Percentiles rank a stretch among this genome's conserved stretches.
phyloP scores from a whole-genome alignment of 1,140 invertebrate genomes.

The Nylanderia fulva region DNA sequence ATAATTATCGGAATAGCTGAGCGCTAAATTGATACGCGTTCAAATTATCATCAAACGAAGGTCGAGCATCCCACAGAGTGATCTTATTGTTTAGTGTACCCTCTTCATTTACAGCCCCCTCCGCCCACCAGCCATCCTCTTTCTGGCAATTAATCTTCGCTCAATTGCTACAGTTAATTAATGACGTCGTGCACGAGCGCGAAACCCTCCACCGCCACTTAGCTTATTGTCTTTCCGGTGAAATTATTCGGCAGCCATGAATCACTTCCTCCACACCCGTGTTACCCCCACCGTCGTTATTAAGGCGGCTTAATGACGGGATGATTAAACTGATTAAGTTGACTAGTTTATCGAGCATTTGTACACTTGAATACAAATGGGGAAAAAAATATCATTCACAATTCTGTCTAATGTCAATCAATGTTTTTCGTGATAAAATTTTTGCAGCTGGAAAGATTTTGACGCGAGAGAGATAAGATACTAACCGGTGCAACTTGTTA shows the following conservation, averaged over 20 bases:
- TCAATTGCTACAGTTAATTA: slow-evolving; percentile 80
- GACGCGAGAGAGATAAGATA: background rate
- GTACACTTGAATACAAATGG: background rate
- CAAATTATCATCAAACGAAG: slow-evolving; percentile 69
- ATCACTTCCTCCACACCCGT: slow-evolving; percentile 60
- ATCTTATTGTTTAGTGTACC: slow-evolving; percentile 73
- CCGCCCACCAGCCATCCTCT: slow-evolving; percentile 55
- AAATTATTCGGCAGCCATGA: slow-evolving; percentile 75
- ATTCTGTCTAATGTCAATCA: background rate
- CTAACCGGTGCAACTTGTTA: slow-evolving; percentile 42
- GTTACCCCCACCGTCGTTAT: slow-evolving; percentile 50
- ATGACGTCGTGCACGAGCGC: slow-evolving; percentile 73
- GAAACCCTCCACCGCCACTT: slow-evolving; percentile 69
- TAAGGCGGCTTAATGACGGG: slow-evolving; percentile 66
- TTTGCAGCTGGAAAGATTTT: background rate
- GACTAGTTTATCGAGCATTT: slow-evolving; percentile 42
- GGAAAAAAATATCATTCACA: slow-evolving; percentile 16
- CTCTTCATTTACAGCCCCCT: slow-evolving; percentile 56
- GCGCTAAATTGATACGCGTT: slow-evolving; percentile 74
- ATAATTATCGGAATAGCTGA: slow-evolving; percentile 66
- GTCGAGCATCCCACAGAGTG: slow-evolving; percentile 69
- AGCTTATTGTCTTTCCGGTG: slow-evolving; percentile 77
- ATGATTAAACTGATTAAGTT: slow-evolving; percentile 68
- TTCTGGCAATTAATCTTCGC: slow-evolving; percentile 77
- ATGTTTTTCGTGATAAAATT: background rate